Base-by-base conservation (phyloP, 2,113 vertebrate genomes). In the Euleptes europaea region DNA sequence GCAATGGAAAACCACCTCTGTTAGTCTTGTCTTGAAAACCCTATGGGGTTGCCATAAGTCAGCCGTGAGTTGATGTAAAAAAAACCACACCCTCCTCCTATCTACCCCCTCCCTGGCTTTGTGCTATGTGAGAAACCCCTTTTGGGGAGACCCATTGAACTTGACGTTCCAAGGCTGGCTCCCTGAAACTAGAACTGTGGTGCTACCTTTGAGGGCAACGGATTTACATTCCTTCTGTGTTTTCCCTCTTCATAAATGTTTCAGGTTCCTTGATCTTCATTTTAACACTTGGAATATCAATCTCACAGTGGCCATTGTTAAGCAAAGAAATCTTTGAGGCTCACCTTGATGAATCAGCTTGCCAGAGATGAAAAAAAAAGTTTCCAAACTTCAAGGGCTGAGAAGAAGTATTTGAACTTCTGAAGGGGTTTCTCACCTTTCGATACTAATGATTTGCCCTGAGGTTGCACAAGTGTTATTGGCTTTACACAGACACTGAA, bases 241-340 rank as follows among this genome's bases (percentile, higher is more conserved):
- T 88, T 84, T 91, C 89, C 84, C 54, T 78, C 90, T 89, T 88
- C 92, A 81, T 90, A 85, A 90, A 94, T 88, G 91, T 94, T 94
- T 78, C 78, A 90, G 88, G 75, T 49, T 80, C 84, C 92, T 90
- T 92, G 92, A 93, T 91, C 93, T 92, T 90, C 82, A 88, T 79
- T 88, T 93, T 87, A 91, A 63, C 90, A 86, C 80, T 88, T 87
- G 90, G 88, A 94, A 93, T 93, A 89, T 94, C 92, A 95, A 88
- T 83, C 82, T 83, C 54, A 76, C 88, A 91, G 78, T 82, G 92
- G 90, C 87, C 78, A 82, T 88, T 91, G 47, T 93, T 35, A 91
- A 91, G 76, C 72, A 82, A 91, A 88, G 92, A 26, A 54, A 60
- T 70, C 35, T 33, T 57, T 49, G 54, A 19, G 31, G 28, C 49